Conservation (phyloP, 2,797 vertebrate genomes). For the Rhincodon typus region DNA sequence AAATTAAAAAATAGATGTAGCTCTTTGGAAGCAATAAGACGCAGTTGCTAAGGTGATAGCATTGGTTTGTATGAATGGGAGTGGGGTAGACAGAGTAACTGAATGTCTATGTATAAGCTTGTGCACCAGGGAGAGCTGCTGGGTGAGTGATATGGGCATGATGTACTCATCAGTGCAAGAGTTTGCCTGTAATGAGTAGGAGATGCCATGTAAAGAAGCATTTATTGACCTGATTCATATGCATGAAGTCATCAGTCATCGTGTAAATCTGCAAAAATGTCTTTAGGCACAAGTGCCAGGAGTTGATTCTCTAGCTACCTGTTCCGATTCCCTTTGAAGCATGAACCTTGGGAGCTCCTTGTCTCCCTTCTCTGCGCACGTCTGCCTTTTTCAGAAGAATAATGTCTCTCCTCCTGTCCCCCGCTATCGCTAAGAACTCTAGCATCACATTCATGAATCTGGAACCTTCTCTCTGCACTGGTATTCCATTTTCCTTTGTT, state of each 20-base stretch:
- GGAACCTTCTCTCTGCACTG: neutral
- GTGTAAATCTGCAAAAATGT: neutral
- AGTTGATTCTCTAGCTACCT: too few relatives aligned
- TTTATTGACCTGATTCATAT: neutral
- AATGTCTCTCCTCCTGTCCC: neutral
- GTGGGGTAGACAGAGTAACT: neutral
- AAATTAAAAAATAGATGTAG: too few relatives aligned
- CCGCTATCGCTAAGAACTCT: neutral
- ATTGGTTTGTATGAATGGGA: neutral
- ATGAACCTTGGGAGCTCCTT: neutral
- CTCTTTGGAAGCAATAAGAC: neutral
- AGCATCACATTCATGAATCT: neutral
- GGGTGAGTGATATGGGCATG: neutral
- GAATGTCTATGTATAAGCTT: neutral
- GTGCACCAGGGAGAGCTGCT: neutral
- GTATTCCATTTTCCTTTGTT: neutral
- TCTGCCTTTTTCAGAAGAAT: neutral
- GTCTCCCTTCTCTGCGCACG: too few relatives aligned
- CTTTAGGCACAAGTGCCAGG: neutral
- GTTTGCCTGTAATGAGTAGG: neutral
- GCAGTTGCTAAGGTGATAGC: neutral
- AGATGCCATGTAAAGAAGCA: neutral
- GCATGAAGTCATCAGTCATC: neutral
- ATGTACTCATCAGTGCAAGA: neutral
- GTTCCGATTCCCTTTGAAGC: neutral